Evolutionary conservation across 2,113 vertebrate genomes (phyloP).

Genomic region (Macrotus californicus): DNA sequence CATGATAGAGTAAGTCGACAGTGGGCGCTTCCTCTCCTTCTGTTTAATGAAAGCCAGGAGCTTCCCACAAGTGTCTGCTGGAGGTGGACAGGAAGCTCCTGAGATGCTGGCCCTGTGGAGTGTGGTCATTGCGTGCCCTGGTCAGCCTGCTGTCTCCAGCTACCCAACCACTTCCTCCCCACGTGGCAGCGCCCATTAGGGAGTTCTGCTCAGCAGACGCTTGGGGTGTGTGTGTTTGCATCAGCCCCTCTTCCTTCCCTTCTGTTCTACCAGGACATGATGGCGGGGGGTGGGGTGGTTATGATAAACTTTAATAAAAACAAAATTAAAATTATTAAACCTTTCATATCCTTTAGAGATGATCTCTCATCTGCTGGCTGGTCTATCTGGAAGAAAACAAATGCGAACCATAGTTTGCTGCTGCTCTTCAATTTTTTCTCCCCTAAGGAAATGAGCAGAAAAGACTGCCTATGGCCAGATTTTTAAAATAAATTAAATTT

Average conservation of each 20-base stretch:
- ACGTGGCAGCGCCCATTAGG: slow-evolving; percentile 45
- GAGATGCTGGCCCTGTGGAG: slow-evolving; percentile 81
- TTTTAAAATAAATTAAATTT: slow-evolving; percentile 68
- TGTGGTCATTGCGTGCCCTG: slow-evolving; percentile 17
- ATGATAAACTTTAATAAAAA: slow-evolving; percentile 80
- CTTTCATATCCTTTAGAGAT: slow-evolving; percentile 81
- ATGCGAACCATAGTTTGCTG: slow-evolving; percentile 59
- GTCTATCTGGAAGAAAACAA: slow-evolving; percentile 63
- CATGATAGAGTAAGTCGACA: slow-evolving; percentile 38
- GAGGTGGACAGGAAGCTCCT: slow-evolving; percentile 65
- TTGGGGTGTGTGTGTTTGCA: slow-evolving; percentile 56
- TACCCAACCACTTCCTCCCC: slow-evolving; percentile 86
- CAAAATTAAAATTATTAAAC: slow-evolving; percentile 80
- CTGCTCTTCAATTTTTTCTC: slow-evolving; percentile 27
- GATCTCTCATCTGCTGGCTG: slow-evolving; percentile 68
- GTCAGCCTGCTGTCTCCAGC: slow-evolving; percentile 48
- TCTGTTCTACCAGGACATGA: slow-evolving; percentile 45
- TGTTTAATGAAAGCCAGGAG: slow-evolving; percentile 67
- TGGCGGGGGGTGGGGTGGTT: slow-evolving; percentile 40
- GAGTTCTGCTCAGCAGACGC: slow-evolving; percentile 50
- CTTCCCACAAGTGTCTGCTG: slow-evolving; percentile 41
- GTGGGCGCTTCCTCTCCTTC: slow-evolving; percentile 57
- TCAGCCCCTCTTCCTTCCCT: slow-evolving; percentile 23
- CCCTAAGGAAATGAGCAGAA: slow-evolving; percentile 57
- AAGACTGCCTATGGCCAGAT: slow-evolving; percentile 65